Evolutionary conservation across 2,888 invertebrate genomes (phyloP).

Genomic region (Lasioglossum vierecki): DNA sequence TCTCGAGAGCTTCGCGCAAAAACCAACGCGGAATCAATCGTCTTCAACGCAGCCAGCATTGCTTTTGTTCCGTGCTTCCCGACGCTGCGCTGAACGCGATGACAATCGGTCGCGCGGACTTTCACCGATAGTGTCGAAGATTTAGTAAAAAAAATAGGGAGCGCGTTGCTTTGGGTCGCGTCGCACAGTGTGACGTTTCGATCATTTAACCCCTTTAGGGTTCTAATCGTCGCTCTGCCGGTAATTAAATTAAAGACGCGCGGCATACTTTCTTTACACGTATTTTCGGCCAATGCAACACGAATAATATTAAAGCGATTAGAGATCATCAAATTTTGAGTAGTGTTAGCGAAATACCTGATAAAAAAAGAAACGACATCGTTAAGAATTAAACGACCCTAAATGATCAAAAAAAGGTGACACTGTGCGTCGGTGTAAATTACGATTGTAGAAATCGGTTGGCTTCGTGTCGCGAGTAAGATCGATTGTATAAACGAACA

Average conservation of each 20-base stretch:
- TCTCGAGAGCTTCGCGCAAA: background rate
- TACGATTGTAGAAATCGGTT: background rate
- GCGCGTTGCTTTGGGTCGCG: background rate
- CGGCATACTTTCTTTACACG: too few relatives aligned
- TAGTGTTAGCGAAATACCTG: too few relatives aligned
- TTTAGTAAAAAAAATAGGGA: constrained; percentile 24
- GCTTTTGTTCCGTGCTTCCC: constrained; percentile 34
- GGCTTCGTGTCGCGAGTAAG: background rate
- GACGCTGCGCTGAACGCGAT: background rate
- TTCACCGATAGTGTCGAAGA: constrained; percentile 10
- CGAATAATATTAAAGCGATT: too few relatives aligned
- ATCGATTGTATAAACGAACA: constrained; percentile 19
- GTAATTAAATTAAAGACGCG: too few relatives aligned
- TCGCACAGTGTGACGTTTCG: too few relatives aligned
- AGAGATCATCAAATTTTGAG: too few relatives aligned
- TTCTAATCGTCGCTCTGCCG: too few relatives aligned
- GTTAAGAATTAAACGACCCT: too few relatives aligned
- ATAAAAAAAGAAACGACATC: too few relatives aligned
- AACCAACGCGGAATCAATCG: background rate
- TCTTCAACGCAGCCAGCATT: background rate
- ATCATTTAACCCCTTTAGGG: too few relatives aligned
- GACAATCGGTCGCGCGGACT: background rate
- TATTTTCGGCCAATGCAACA: too few relatives aligned
- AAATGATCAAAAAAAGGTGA: too few relatives aligned
- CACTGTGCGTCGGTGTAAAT: background rate